Evolutionary conservation across 2,113 vertebrate species (phyloP), one percentile per base, ranked within the genome.

Genomic region (Edolisoma coerulescens): DNA sequence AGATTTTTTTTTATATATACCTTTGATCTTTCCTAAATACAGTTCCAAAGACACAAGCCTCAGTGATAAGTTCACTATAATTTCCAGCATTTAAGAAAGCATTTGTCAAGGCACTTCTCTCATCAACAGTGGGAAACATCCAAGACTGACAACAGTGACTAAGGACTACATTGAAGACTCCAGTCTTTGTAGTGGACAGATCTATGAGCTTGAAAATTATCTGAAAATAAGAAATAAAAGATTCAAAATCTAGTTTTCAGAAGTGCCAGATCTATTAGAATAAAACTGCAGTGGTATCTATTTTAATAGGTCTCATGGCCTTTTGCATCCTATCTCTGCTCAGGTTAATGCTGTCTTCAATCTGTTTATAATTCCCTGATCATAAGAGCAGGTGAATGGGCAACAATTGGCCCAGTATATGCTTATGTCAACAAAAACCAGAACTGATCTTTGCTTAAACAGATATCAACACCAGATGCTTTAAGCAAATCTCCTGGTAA

Each of bases 21-120:
- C 99, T 98, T 56, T 99, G 99, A 95, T 99, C 99, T 95, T 97
- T 98, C 90, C 99, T 98, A 96, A 99, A 99, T 75, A 99, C 98
- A 26, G 99, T 98, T 68, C 99, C 99, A 77, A 99, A 99, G 32
- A 99, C 76, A 85, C 99, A 99, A 5, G 98, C 99, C 93, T 99
- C 99, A 10, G 97, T 93, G 67, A 99, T 85, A 53, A 99, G 97
- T 94, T 98, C 94, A 28, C 98, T 90, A 27, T 99, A 98, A 87
- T 89, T 97, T 77, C 98, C 96, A 95, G 99, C 98, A 87, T 97
- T 98, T 61, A 97, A 96, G 70, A 99, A 98, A 39, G 80, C 61
- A 3, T 75, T 56, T 70, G 95, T 93, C 27, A 93, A 84, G 39
- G 52, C 80, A 89, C 65, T 50, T 60, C 47, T 41, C 33, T 94